Percentiles rank a stretch among this genome's conserved stretches.
These are phyloP conservation scores for Anomalospiza imberbis DNA, from an alignment of 2,797 vertebrate species.

Conservation along the genomic window DNA sequence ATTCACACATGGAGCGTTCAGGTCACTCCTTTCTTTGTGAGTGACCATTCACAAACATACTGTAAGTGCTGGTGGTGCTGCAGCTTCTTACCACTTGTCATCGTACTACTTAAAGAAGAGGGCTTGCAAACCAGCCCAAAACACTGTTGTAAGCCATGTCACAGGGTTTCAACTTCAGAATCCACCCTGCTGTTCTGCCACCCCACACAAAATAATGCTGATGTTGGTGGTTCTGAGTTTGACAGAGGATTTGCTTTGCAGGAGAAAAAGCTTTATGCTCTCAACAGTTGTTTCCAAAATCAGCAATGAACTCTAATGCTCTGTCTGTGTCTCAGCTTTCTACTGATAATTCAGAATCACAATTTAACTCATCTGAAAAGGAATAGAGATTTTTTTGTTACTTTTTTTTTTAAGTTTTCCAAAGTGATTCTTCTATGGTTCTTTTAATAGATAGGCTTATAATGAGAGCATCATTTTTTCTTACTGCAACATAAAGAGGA, in stretches of 20 bases:
- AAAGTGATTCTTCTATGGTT: background rate
- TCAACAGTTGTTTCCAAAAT: background rate
- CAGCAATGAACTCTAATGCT: background rate
- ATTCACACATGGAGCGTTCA: background rate
- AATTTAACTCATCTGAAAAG: background rate
- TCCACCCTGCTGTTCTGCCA: background rate
- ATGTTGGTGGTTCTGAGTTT: background rate
- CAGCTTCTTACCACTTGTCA: background rate
- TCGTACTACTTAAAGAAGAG: background rate
- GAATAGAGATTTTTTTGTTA: background rate
- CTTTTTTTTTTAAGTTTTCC: background rate
- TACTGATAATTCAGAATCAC: background rate
- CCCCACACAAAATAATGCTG: background rate
- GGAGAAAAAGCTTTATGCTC: background rate
- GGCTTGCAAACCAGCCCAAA: background rate
- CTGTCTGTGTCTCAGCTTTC: background rate
- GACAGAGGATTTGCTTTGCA: background rate
- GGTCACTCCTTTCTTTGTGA: background rate
- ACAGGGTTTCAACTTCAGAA: background rate
- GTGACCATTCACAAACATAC: background rate
- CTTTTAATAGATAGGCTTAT: background rate
- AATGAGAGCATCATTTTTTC: background rate
- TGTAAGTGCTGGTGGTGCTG: accelerated
- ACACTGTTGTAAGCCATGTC: background rate
- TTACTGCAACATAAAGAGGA: background rate